These are phyloP conservation scores for Euwallacea fornicatus DNA, from an alignment of 1,140 invertebrate species.

Conservation along the genomic window DNA sequence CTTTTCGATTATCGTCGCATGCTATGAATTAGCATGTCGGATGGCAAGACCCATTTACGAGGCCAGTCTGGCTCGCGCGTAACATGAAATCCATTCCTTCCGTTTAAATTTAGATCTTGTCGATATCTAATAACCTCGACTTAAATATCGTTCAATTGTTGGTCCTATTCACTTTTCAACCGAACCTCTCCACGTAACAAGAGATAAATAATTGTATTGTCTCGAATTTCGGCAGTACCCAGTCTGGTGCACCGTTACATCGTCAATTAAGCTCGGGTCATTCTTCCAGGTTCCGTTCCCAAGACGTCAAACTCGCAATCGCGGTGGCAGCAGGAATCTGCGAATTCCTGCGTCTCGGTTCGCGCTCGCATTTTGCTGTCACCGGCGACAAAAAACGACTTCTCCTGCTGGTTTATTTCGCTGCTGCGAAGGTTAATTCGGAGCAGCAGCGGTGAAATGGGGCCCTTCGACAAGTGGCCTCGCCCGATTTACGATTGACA, in stretches of 20 bases:
- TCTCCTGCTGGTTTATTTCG: slow-evolving; percentile 49
- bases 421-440: slow-evolving; percentile 50
- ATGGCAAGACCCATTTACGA: too few relatives aligned
- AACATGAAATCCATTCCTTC: too few relatives aligned
- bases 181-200: too few relatives aligned
- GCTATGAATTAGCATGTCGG: too few relatives aligned
- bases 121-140: too few relatives aligned
- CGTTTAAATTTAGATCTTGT: too few relatives aligned
- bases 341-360: slow-evolving; percentile 38
- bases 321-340: slow-evolving; percentile 25
- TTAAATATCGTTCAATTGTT: too few relatives aligned
- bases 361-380: slow-evolving; percentile 51
- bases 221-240: too few relatives aligned
- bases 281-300: slow-evolving; percentile 18
- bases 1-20: too few relatives aligned
- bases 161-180: too few relatives aligned
- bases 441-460: slow-evolving; percentile 41
- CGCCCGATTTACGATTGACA: slow-evolving; percentile 42
- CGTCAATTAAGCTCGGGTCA: slow-evolving; percentile 4
- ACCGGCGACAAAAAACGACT: slow-evolving; percentile 42
- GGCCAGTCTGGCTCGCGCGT: too few relatives aligned
- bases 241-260: slow-evolving; percentile 5
- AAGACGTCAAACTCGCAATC: not conserved
- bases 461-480: slow-evolving; percentile 30
- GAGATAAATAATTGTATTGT: too few relatives aligned